Evolutionary conservation across 1,140 invertebrate species (phyloP).

Genomic region (Drosophila hydei): DNA sequence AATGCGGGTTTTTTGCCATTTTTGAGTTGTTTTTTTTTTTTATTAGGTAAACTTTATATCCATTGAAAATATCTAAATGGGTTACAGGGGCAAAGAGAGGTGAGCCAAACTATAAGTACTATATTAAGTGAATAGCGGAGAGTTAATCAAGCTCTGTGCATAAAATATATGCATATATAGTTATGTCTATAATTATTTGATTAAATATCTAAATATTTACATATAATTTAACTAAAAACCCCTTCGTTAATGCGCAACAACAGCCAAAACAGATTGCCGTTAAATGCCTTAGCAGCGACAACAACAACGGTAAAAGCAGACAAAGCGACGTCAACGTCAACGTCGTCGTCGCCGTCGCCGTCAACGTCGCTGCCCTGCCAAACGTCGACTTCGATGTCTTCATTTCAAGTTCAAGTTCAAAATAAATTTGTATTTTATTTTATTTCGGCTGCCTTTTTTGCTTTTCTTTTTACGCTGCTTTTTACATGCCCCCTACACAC

Average conservation of each 20-base stretch:
- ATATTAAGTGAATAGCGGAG: no score
- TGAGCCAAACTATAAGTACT: no score
- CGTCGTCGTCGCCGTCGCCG: conserved; percentile 7
- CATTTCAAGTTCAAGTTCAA: conserved; percentile 82
- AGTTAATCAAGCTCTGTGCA: neutral
- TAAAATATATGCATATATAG: neutral
- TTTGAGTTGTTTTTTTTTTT: neutral
- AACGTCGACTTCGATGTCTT: conserved; percentile 66
- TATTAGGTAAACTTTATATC: neutral
- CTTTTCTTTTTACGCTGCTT: conserved; percentile 66
- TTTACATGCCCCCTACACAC: conserved; percentile 72
- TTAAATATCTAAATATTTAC: neutral
- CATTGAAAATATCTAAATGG: no score
- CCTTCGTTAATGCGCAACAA: conserved; percentile 25
- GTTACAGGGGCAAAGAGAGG: no score
- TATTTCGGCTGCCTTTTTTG: conserved; percentile 58
- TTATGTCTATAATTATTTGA: neutral
- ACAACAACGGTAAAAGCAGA: conserved; percentile 16
- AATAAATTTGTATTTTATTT: conserved; percentile 80
- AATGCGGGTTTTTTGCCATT: conserved; percentile 31
- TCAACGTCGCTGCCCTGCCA: neutral
- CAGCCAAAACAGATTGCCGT: conserved; percentile 30
- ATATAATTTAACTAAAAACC: conserved; percentile 4
- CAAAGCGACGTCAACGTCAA: conserved; percentile 25
- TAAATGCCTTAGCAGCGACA: conserved; percentile 16